phyloP scores from a whole-genome alignment of 2,888 invertebrate genomes.

The Drosophila vallismaia region DNA sequence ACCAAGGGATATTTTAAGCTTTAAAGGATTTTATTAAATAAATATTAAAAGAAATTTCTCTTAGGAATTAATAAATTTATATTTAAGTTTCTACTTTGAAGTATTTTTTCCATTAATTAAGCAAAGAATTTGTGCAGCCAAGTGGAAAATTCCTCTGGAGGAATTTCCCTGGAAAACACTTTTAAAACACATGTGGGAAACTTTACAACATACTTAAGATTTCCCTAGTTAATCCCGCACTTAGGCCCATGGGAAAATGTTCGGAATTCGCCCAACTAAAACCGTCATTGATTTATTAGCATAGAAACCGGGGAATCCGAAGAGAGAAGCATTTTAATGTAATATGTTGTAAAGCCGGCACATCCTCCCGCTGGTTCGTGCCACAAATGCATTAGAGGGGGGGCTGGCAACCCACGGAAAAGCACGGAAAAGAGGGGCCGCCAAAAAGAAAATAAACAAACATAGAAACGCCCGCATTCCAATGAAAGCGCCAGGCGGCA shows the following conservation, averaged over 20 bases:
- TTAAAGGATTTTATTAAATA: neutral
- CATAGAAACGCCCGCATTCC: slow-evolving; percentile 73
- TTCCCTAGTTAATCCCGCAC: slow-evolving; percentile 27
- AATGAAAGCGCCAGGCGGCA: slow-evolving; percentile 75
- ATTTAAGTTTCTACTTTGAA: neutral
- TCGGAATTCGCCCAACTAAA: slow-evolving; percentile 50
- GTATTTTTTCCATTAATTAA: neutral
- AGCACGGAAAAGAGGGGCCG: slow-evolving; percentile 36
- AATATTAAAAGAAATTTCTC: neutral
- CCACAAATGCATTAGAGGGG: slow-evolving; percentile 68
- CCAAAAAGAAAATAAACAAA: slow-evolving; percentile 47
- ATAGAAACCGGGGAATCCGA: slow-evolving; percentile 23
- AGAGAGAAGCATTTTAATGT: slow-evolving; percentile 64
- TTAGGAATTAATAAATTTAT: neutral
- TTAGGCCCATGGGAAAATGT: slow-evolving; percentile 47
- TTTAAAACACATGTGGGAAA: neutral
- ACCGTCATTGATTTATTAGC: slow-evolving; percentile 64
- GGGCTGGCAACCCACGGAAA: slow-evolving; percentile 36
- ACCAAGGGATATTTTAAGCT: neutral
- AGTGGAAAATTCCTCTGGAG: neutral
- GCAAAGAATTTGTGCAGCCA: slow-evolving; percentile 1
- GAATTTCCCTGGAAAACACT: slow-evolving; percentile 9
- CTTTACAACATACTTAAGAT: slow-evolving; percentile 24
- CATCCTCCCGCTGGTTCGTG: slow-evolving; percentile 53
- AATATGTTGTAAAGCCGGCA: slow-evolving; percentile 62